These are phyloP conservation scores for Hephaestus fuliginosus DNA, from an alignment of 2,797 vertebrate genomes.

Conservation along the genomic window DNA sequence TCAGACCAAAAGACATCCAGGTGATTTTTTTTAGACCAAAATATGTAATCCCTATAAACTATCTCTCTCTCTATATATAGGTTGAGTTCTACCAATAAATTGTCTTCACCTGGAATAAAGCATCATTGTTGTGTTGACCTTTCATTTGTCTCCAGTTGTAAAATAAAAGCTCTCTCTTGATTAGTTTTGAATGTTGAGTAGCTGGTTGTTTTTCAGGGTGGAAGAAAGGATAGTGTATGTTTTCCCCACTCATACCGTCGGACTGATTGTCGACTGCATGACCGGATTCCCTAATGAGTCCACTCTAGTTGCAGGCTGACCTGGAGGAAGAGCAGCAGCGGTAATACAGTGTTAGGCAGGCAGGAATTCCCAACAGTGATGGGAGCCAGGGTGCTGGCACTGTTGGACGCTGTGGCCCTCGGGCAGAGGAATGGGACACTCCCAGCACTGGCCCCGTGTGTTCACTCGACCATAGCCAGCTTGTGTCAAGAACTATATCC, in stretches of 20 bases:
- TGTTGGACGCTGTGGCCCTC: constrained; percentile 40
- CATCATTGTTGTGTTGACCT: constrained; percentile 2
- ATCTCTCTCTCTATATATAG: not conserved
- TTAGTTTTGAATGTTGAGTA: constrained; percentile 25
- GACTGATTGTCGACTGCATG: constrained; percentile 15
- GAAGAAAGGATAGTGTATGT: not conserved
- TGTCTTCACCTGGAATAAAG: not conserved
- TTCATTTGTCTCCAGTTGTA: not conserved
- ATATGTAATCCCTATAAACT: not conserved
- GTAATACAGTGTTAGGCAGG: constrained; percentile 45
- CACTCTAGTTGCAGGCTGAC: constrained; percentile 24
- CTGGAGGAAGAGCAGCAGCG: constrained; percentile 36
- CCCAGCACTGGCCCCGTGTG: constrained; percentile 26
- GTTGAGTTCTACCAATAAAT: not conserved
- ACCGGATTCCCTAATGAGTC: constrained; percentile 24
- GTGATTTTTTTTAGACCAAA: constrained; percentile 1
- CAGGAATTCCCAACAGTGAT: constrained; percentile 40
- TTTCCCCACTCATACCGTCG: constrained; percentile 30
- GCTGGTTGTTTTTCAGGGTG: not conserved
- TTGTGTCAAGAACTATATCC: constrained; percentile 41
- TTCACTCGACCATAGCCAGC: constrained; percentile 48
- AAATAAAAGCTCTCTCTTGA: not conserved
- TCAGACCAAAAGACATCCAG: not conserved
- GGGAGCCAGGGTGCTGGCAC: constrained; percentile 46
- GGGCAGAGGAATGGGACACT: constrained; percentile 50